Percentiles rank a stretch among this genome's conserved stretches.
Evolutionary conservation across 1,140 invertebrate species (phyloP).

Genomic region (Bombus pyrosoma): DNA sequence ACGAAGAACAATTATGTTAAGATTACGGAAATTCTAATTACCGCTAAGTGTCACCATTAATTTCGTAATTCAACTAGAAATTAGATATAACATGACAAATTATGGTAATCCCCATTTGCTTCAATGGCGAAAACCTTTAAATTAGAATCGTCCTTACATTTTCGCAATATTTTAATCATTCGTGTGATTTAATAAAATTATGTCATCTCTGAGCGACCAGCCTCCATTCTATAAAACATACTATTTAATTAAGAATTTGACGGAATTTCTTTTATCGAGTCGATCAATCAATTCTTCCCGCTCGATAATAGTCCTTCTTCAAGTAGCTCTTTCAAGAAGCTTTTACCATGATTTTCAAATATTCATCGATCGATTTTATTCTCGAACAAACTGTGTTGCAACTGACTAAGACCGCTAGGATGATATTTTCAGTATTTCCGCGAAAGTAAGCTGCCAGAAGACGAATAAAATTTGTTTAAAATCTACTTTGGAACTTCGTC

Average conservation of each 20-base stretch:
- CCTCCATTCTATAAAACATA: no score
- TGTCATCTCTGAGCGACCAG: not conserved
- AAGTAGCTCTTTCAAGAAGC: not conserved
- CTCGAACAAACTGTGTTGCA: not conserved
- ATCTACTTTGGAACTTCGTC: not conserved
- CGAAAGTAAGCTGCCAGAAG: not conserved
- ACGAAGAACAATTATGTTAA: not conserved
- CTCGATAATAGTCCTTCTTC: not conserved
- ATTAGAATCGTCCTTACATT: not conserved
- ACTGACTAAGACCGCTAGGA: no score
- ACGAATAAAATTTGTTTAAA: not conserved
- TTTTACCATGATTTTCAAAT: not conserved
- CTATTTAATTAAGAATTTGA: no score
- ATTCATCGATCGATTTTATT: not conserved
- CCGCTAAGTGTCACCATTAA: not conserved
- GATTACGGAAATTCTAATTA: conserved; percentile 2
- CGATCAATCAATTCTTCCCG: not conserved
- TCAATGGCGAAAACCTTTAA: not conserved
- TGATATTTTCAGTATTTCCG: not conserved
- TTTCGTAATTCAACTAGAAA: not conserved
- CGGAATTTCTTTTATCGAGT: no score
- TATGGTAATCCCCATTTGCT: not conserved
- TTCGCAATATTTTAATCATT: not conserved
- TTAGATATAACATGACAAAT: not conserved
- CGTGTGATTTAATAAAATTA: not conserved